Conservation (phyloP, 2,797 vertebrate species). For the Loris lydekkerianus region DNA sequence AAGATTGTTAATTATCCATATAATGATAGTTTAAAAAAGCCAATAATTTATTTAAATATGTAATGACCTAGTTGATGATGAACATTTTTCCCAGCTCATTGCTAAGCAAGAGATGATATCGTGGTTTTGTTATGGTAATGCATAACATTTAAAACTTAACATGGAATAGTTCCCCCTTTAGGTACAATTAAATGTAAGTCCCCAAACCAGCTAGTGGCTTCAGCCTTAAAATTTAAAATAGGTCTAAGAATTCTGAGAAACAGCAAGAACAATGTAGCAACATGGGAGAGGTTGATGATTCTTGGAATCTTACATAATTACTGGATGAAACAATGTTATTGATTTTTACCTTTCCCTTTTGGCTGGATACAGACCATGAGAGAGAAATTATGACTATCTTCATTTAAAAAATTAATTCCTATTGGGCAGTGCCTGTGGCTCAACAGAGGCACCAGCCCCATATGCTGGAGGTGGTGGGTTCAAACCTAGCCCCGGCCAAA, state of each 20-base stretch:
- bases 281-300: neutral
- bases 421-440: neutral
- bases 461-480: too few species aligned
- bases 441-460: too few species aligned
- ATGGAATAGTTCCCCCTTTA: neutral
- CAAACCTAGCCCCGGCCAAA: too few species aligned
- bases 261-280: neutral
- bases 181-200: constrained; percentile 7
- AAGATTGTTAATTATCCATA: constrained; percentile 65
- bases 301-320: constrained; percentile 12
- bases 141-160: constrained; percentile 17
- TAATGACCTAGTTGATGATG: constrained; percentile 56
- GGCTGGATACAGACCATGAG: neutral
- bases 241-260: neutral
- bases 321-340: neutral
- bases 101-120: neutral
- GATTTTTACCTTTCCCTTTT: neutral
- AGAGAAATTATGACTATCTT: neutral
- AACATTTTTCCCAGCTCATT: constrained; percentile 44
- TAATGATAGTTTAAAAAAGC: constrained; percentile 62
- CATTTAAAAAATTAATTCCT: constrained; percentile 17
- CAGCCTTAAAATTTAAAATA: constrained; percentile 20
- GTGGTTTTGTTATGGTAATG: constrained; percentile 26
- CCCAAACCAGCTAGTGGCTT: neutral
- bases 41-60: constrained; percentile 61